Evolutionary conservation across 2,888 invertebrate genomes (phyloP).

Genomic region (Melanargia galathea): DNA sequence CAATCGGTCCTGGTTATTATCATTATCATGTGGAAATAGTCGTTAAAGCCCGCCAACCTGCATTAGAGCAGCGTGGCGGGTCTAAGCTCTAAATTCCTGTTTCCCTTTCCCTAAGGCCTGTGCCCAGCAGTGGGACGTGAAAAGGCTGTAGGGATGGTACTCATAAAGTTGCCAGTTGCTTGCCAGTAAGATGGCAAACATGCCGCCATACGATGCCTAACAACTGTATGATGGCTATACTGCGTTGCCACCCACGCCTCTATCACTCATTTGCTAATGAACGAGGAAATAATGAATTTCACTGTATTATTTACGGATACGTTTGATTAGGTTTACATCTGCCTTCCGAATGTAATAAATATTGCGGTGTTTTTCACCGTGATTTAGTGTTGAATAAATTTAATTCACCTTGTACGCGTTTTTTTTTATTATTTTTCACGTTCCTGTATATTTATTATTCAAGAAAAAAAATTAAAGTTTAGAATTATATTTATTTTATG

Average conservation of each 20-base stretch:
- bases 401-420: slow-evolving; percentile 26
- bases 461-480: too few species aligned
- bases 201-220: neutral
- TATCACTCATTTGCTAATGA: slow-evolving; percentile 36
- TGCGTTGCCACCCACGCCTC: slow-evolving; percentile 26
- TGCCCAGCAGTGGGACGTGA: too few species aligned
- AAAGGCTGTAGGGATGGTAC: too few species aligned
- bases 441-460: neutral
- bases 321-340: slow-evolving; percentile 37
- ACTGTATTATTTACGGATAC: slow-evolving; percentile 28
- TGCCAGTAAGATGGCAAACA: too few species aligned
- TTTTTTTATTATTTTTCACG: slow-evolving; percentile 12
- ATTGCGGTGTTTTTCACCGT: slow-evolving; percentile 30
- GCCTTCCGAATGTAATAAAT: slow-evolving; percentile 38
- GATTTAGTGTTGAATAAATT: slow-evolving; percentile 32
- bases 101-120: too few species aligned
- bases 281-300: slow-evolving; percentile 35
- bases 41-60: too few species aligned
- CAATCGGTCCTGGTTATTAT: too few species aligned
- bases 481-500: too few species aligned
- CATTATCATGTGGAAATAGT: too few species aligned
- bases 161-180: too few species aligned
- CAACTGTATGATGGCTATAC: neutral
- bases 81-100: too few species aligned
- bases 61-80: too few species aligned